Base-by-base conservation (phyloP, 2,888 invertebrate species). In the Parascotia fuliginaria region DNA sequence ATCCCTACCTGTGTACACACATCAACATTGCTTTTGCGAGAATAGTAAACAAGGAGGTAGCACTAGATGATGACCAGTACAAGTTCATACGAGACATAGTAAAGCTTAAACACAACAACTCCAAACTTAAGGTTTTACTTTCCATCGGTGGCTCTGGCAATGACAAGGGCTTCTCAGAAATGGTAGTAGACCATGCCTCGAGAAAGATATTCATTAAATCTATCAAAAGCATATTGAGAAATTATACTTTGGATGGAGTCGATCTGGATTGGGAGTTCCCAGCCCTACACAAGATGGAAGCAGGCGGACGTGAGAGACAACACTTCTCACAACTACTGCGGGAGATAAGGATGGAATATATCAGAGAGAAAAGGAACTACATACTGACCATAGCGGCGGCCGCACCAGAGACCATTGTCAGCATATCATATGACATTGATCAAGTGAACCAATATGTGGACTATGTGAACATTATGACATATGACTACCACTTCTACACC, bases 181-280 rank as follows among this genome's bases (percentile, higher is more conserved):
- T 97, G 95, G 95, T 97, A 0, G 73, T 87, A 6, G 93, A 95
- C 76, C 96, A 96, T 81, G 91, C 93, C 0, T 94, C 93, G 42
- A 93, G 97, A 55, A 96, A 96, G 87, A 82, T 77, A 19, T 94
- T 94, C 52, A 92, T 94, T 11, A 89, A 82, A 58, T 94, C 94
- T 0, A 68, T 94, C 0, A 93, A 93, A 60, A 75, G 87, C 51
- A 79, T 93, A 31, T 84, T 95, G 22, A 88, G 88, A 51, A 83
- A 86, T 16, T 93, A 93, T 56, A 87, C 87, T 28, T 81, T 96
- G 19, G 96, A 96, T 81, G 96, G 96, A 4, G 81, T 96, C 0
- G 96, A 97, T 83, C 83, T 97, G 22, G 97, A 97, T 77, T 97
- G 97, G 97, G 98, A 98, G 78, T 98, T 97, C 81, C 97, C 97